phyloP scores from a whole-genome alignment of 1,140 invertebrate genomes.

The Grapholita molesta region DNA sequence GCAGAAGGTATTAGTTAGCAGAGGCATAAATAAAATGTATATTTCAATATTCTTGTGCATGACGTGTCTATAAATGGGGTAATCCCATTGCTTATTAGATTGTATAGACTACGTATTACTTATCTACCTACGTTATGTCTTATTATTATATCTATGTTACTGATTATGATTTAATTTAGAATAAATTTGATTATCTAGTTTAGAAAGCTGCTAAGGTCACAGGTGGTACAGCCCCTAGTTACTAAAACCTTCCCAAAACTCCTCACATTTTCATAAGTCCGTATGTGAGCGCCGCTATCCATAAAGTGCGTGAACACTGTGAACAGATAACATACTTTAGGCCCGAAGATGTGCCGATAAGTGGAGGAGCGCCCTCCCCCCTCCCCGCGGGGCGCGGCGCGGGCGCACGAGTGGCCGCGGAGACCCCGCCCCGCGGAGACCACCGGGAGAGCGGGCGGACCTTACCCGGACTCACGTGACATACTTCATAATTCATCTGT shows the following conservation, averaged over 20 bases:
- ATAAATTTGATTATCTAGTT: too few species aligned
- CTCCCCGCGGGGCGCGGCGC: conserved; percentile 24
- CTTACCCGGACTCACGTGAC: conserved; percentile 48
- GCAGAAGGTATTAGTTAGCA: too few species aligned
- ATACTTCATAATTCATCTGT: conserved; percentile 52
- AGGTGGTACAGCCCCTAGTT: background rate
- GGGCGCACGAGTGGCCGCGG: conserved; percentile 59
- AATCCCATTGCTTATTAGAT: too few species aligned
- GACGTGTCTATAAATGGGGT: too few species aligned
- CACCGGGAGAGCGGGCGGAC: conserved; percentile 59
- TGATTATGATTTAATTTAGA: too few species aligned
- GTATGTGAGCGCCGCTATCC: background rate
- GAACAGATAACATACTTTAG: conserved; percentile 11
- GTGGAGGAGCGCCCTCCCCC: background rate
- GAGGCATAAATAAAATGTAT: too few species aligned
- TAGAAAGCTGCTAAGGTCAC: background rate
- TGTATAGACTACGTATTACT: too few species aligned
- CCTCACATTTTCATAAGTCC: background rate
- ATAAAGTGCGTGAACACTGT: conserved; percentile 13
- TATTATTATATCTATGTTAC: too few species aligned
- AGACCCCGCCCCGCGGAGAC: conserved; percentile 70
- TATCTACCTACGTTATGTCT: too few species aligned
- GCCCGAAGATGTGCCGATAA: background rate
- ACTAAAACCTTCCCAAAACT: background rate
- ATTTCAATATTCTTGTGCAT: too few species aligned